Evolutionary conservation across 2,113 vertebrate species (phyloP).

Genomic region (Microcebus murinus): DNA sequence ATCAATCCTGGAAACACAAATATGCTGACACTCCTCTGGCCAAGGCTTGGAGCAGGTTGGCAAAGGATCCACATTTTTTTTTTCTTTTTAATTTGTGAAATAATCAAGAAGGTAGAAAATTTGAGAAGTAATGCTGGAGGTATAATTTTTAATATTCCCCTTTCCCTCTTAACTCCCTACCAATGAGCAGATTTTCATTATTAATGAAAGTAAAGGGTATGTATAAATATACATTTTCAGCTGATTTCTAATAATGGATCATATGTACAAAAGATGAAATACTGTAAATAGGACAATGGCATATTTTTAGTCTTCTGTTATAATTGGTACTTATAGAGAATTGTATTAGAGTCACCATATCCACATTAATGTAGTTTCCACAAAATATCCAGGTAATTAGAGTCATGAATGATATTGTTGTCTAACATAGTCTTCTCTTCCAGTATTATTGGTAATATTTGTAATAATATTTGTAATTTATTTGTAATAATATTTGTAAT

Average conservation of each 20-base stretch:
- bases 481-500: not conserved
- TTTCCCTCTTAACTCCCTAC: not conserved
- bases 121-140: not conserved
- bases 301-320: slow-evolving; percentile 30
- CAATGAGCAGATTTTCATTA: not conserved
- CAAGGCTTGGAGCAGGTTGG: not conserved
- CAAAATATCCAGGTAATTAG: not conserved
- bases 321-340: not conserved
- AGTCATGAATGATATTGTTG: not conserved
- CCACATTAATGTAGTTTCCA: not conserved
- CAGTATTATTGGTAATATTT: not conserved
- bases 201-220: slow-evolving; percentile 25
- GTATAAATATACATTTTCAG: not conserved
- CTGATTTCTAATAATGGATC: not conserved
- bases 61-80: not conserved
- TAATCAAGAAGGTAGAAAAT: slow-evolving; percentile 22
- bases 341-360: not conserved
- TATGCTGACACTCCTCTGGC: not conserved
- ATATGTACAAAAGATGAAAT: slow-evolving; percentile 2
- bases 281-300: not conserved
- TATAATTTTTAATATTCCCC: slow-evolving; percentile 10
- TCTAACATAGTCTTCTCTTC: not conserved
- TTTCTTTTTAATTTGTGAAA: not conserved
- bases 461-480: not conserved
- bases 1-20: slow-evolving; percentile 35